A percentile compares a stretch with the other conserved stretches of the same genome.
These are phyloP conservation scores for Drosophila orosa DNA, from an alignment of 1,140 invertebrate genomes.

Conservation along the genomic window DNA sequence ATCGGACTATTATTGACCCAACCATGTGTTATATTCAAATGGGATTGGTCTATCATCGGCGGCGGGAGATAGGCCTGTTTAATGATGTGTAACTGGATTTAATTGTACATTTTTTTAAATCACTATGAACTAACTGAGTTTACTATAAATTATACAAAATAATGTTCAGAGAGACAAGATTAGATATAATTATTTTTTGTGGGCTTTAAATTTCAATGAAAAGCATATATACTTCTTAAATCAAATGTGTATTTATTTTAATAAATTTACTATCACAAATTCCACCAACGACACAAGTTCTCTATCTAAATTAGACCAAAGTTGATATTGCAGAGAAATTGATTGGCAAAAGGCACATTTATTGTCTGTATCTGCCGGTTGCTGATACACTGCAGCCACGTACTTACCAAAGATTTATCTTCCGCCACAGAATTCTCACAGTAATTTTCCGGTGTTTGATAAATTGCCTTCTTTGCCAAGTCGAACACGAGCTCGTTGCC, in stretches of 20 bases:
- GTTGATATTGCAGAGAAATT: neutral
- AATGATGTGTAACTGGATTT: slow-evolving; percentile 4
- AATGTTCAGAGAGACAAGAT: too few species aligned
- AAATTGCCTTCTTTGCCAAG: slow-evolving; percentile 2
- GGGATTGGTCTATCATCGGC: neutral
- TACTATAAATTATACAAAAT: too few species aligned
- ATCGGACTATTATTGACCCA: slow-evolving; percentile 29
- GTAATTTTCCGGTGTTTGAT: slow-evolving; percentile 37
- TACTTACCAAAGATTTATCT: slow-evolving; percentile 6
- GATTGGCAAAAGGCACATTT: neutral
- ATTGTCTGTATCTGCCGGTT: neutral
- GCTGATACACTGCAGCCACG: neutral
- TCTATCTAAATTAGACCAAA: neutral
- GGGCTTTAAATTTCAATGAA: too few species aligned
- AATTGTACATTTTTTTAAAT: too few species aligned
- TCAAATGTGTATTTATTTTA: too few species aligned
- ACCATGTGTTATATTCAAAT: neutral
- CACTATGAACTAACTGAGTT: too few species aligned
- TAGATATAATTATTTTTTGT: too few species aligned
- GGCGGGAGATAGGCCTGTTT: neutral
- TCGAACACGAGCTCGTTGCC: slow-evolving; percentile 37
- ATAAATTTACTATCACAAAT: too few species aligned
- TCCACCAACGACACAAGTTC: slow-evolving; percentile 2
- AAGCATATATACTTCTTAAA: too few species aligned
- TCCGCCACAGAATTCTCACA: slow-evolving; percentile 3